A percentile compares a stretch with the other conserved stretches of the same genome.
These are phyloP conservation scores for Eubasilissa regina DNA, from an alignment of 1,140 invertebrate species.

Conservation along the genomic window DNA sequence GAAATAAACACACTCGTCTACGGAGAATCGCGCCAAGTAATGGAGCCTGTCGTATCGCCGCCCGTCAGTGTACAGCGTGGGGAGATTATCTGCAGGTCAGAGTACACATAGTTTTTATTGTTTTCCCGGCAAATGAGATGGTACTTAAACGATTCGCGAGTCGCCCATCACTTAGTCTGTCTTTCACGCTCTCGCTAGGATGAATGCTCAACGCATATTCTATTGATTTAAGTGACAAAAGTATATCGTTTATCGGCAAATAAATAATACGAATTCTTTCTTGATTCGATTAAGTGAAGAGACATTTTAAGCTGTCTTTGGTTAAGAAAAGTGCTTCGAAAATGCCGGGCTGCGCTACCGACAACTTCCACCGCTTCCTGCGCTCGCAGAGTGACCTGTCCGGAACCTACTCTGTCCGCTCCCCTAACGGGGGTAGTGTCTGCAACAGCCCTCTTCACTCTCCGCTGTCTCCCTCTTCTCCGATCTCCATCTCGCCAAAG, in stretches of 20 bases:
- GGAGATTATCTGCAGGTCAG: conserved; percentile 57
- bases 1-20: background rate
- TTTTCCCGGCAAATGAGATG: conserved; percentile 45
- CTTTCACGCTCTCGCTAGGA: conserved; percentile 23
- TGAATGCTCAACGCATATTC: background rate
- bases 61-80: background rate
- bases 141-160: conserved; percentile 46
- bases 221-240: background rate
- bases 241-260: background rate
- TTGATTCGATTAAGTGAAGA: background rate
- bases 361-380: conserved; percentile 73
- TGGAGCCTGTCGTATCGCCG: background rate
- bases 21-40: background rate
- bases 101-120: conserved; percentile 49
- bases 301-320: conserved; percentile 7
- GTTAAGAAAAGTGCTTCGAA: conserved; percentile 53
- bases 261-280: conserved; percentile 9
- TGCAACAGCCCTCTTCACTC: conserved; percentile 72
- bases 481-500: conserved; percentile 74
- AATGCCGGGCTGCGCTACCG: conserved; percentile 80
- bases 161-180: conserved; percentile 30
- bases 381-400: conserved; percentile 66
- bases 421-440: conserved; percentile 63
- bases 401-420: conserved; percentile 49
- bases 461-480: conserved; percentile 73